Base-by-base conservation (phyloP, 2,113 vertebrate genomes). In the Butorides virescens region DNA sequence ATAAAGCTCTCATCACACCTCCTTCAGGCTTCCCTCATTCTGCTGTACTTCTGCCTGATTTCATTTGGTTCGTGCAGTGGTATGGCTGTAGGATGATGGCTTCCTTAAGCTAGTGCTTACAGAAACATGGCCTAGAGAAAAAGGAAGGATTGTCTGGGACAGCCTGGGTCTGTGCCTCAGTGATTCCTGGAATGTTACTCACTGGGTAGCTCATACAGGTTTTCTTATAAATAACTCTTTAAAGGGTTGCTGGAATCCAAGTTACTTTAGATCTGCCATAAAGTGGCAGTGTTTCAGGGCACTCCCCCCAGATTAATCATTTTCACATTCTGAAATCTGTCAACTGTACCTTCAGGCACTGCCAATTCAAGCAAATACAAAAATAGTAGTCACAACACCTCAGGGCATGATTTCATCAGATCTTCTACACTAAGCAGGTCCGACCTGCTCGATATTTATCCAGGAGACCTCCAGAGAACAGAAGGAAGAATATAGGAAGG, bases 311-410 rank as follows among this genome's bases (percentile, higher is more conserved):
- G 8, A 85, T 85, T 92, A 93, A 96, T 93, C 73, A 91, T 78
- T 94, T 94, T 93, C 84, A 92, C 56, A 85, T 93, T 94, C 73
- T 92, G 88, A 94, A 95, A 95, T 91, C 80, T 91, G 91, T 94
- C 91, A 89, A 34, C 86, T 62, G 25, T 89, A 85, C 80, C 80
- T 95, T 70, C 49, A 78, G 70, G 52, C 61, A 72, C 71, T 92
- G 86, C 86, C 91, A 95, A 76, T 73, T 92, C 86, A 91, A 92
- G 83, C 73, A 93, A 96, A 95, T n/a, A 75, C 53, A 89, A 85
- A 93, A 96, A 89, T 53, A 87, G 66, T 62, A 95, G 90, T 92
- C 66, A 87, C 56, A 92, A 68, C 79, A 81, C 88, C 79, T 89
- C 22, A 61, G 58, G 63, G 52, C 53, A 75, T 87, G 47, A 94